Evolutionary conservation across 2,113 vertebrate genomes (phyloP).

Genomic region (Lipotes vexillifer): DNA sequence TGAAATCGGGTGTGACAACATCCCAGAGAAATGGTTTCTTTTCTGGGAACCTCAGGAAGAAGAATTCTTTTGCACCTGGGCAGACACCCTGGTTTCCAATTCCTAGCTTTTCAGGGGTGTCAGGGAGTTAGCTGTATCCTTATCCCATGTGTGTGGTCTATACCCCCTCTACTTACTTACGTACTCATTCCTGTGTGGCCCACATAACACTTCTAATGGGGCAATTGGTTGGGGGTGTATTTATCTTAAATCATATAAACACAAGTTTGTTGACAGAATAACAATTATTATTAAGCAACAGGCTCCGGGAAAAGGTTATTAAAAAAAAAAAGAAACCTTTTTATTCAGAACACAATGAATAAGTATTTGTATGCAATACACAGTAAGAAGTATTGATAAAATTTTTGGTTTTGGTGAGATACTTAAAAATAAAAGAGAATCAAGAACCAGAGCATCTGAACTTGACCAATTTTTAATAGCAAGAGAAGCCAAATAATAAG

Average conservation of each 20-base stretch:
- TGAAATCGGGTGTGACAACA: background rate
- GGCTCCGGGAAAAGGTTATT: background rate
- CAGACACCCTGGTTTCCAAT: background rate
- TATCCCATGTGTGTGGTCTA: background rate
- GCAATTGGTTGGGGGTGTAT: background rate
- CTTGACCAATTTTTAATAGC: slow-evolving; percentile 30
- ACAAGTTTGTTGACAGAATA: background rate
- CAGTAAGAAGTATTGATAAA: background rate
- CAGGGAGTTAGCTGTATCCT: background rate
- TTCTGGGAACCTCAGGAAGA: background rate
- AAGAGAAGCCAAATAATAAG: background rate
- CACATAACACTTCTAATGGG: background rate
- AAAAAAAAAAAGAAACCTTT: background rate
- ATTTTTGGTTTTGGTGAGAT: background rate
- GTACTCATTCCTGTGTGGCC: accelerated
- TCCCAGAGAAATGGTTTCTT: background rate
- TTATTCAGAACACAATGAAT: background rate
- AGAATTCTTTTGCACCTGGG: background rate
- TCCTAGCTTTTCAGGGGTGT: background rate
- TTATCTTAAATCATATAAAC: background rate
- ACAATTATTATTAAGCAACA: background rate
- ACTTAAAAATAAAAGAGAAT: slow-evolving; percentile 16
- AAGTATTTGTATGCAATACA: background rate
- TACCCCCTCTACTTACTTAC: accelerated
- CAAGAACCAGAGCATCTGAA: background rate